Evolutionary conservation across 2,113 vertebrate species (phyloP).

Genomic region (Crypturellus undulatus): DNA sequence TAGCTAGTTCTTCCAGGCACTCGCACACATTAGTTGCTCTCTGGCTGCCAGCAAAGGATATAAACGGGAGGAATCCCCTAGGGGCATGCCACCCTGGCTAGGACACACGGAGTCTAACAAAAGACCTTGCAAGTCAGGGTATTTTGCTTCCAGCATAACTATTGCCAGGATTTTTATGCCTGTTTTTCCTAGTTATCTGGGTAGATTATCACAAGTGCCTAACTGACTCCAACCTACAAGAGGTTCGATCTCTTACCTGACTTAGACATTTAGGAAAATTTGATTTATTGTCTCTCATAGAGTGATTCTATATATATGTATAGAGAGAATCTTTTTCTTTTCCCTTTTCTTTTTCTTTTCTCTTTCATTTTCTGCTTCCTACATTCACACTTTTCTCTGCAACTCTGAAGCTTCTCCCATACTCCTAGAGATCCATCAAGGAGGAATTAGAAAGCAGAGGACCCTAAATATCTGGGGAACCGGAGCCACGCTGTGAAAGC

Average conservation of each 20-base stretch:
- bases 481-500: not conserved
- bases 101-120: not conserved
- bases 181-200: not conserved
- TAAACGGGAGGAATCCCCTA: not conserved
- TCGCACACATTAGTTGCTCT: not conserved
- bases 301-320: no score
- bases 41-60: not conserved
- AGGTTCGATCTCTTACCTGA: not conserved
- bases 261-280: not conserved
- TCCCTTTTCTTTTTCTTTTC: not conserved
- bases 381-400: not conserved
- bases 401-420: not conserved
- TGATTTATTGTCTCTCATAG: not conserved
- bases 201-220: not conserved
- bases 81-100: not conserved
- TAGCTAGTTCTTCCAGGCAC: slow-evolving; percentile 8
- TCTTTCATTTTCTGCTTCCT: not conserved
- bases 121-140: not conserved
- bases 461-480: not conserved
- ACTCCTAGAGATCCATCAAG: not conserved
- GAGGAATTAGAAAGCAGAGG: not conserved
- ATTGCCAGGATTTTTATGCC: not conserved
- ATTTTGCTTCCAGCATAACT: not conserved
- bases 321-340: not conserved
- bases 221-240: not conserved